Conservation (phyloP, 1,140 invertebrate species). For the Bombus terrestris region DNA sequence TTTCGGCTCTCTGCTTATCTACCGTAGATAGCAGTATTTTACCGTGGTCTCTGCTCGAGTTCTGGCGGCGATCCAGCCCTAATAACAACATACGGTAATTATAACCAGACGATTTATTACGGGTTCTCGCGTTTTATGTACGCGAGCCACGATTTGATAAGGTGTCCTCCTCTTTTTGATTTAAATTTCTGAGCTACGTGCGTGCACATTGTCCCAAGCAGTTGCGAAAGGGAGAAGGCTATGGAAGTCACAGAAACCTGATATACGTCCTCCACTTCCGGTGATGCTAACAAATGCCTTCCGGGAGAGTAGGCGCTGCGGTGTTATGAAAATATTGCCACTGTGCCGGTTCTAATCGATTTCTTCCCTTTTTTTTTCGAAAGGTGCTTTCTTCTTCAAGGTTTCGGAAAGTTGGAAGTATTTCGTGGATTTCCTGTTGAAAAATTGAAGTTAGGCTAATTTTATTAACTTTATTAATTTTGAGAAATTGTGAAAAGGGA, state of each 20-base stretch:
- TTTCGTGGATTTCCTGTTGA: background rate
- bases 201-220: background rate
- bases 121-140: background rate
- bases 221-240: background rate
- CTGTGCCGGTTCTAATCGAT: background rate
- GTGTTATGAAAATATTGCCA: background rate
- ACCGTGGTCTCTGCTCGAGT: background rate
- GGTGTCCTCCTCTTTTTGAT: background rate
- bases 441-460: background rate
- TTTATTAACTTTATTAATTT: background rate
- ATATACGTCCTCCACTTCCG: background rate
- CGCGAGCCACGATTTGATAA: background rate
- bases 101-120: background rate
- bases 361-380: background rate
- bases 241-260: background rate
- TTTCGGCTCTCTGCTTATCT: conserved; percentile 7
- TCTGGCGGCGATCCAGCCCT: background rate
- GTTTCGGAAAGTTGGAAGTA: background rate
- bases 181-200: background rate
- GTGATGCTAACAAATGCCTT: background rate
- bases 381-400: too few species aligned
- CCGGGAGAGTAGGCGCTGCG: too few species aligned
- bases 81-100: conserved; percentile 24
- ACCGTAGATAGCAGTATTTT: conserved; percentile 15
- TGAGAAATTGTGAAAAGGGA: background rate